Base-by-base conservation (phyloP, 1,140 invertebrate genomes). In the silkworm (Bombyx mori) region DNA sequence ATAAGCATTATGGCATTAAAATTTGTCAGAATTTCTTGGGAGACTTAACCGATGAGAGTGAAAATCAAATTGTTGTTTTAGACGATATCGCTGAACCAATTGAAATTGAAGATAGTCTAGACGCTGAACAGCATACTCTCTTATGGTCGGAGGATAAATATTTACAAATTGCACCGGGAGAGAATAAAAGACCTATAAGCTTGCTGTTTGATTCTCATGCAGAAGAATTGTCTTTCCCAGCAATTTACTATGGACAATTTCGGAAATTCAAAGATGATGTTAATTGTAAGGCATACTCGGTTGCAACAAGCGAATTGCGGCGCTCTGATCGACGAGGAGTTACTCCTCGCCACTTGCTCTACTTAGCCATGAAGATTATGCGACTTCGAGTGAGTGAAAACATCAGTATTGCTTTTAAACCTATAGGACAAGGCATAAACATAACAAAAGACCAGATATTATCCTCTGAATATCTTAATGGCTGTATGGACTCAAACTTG, bases 201-300 rank as follows among this genome's bases (percentile, higher is more conserved):
- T 26, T 66, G 52, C 35, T 65, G 18, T 58, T 65, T 43, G 65
- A 67, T 62, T 54, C 61, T 55, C 58, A 66, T 66, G 68, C 66
- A 45, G 77, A 82, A 69, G 79, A 83, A 63, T 57, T 82, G 9
- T 78, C 76, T 22, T 81, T 83, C 69, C 77, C 77, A 43, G 3
- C 51, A 47, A 81, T 83, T 52, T 81, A 79, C 54, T 54, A 65
- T 1, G 78, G 79, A 46, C 60, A 79, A 54, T 69, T 69, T 60
- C 50, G 78, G 56, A 43, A 47, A 59, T 22, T 61, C 57, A 10
- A 61, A 59, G 61, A 64, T 62, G 46, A 58, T 60, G 18, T 46
- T 26, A 45, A 44, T 60, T 12, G 2, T 45, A 44, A 26, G 18
- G 43, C 53, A 45, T 54, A 42, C 42, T 45, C 8, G 60, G 55